Base-by-base conservation (phyloP, 2,797 vertebrate species). In the Smutsia temminckii region DNA sequence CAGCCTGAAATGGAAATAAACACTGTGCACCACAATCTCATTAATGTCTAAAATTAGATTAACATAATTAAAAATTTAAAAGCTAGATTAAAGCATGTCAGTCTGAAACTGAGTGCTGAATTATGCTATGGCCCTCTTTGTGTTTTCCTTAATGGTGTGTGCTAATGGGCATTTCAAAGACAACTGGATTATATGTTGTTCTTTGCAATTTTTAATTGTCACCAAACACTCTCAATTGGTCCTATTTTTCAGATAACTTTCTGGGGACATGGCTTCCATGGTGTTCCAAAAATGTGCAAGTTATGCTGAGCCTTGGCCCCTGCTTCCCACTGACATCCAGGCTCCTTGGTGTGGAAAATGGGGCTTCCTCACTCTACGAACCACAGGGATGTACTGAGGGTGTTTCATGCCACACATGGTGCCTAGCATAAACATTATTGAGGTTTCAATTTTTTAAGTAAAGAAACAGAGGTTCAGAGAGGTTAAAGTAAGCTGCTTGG, bases 21-120 rank as follows among this genome's bases (percentile, higher is more conserved):
- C 69, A 69, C 77, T 68, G 49, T 37, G 51, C 1, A 4, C 95
- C 89, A 83, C 95, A 85, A 95, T 95, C 96, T 97, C 96, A 95
- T 95, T 97, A 95, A 95, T 79, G 75, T 96, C 96, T 97, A 97
- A 97, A 97, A 97, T 97, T 96, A 97, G 95, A 97, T 96, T 85
- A 96, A 93, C 93, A 46, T 95, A 96, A 97, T 97, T 96, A 97
- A 97, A 97, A 94, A 97, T 97, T 94, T 95, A 97, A 95, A 92
- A 94, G 95, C 95, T 75, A 86, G 96, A 96, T 96, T 91, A 93
- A 94, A 96, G 90, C 16, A 0, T 69, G 92, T 84, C 93, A 40
- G 83, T 89, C 85, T 64, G 69, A 84, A 89, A 80, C 64, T 3
- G n/a, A 94, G 88, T 37, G 71, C 80, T 89, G 92, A 95, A 40